Conservation (phyloP, 1,140 invertebrate genomes). For the Drosophila bipectinata region DNA sequence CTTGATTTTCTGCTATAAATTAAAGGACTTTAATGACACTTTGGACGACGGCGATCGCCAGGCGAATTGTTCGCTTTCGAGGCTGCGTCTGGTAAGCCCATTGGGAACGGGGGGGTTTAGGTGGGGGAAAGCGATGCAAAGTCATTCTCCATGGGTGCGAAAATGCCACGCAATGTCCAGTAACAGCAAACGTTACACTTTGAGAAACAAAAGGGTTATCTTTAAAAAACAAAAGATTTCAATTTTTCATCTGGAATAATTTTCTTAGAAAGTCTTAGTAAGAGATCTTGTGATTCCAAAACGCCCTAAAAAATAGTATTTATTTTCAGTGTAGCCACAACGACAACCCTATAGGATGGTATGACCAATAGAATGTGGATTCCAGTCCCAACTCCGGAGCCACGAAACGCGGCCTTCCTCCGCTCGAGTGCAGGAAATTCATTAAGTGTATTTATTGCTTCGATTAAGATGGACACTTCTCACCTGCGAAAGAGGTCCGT, state of each 20-base stretch:
- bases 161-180: conserved; percentile 78
- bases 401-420: conserved; percentile 46
- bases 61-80: conserved; percentile 69
- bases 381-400: conserved; percentile 29
- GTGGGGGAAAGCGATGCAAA: conserved; percentile 39
- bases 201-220: not conserved
- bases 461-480: conserved; percentile 82
- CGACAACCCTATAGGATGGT: conserved; percentile 54
- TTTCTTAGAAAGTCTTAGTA: no score
- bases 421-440: conserved; percentile 75
- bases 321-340: conserved; percentile 14
- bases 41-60: conserved; percentile 74
- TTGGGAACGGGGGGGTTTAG: not conserved
- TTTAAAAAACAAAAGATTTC: no score
- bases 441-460: conserved; percentile 83
- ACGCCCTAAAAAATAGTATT: not conserved
- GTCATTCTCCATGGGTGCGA: conserved; percentile 73
- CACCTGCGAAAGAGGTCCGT: conserved; percentile 68
- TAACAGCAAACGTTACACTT: conserved; percentile 32
- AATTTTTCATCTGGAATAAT: not conserved
- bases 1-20: conserved; percentile 82
- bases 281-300: no score
- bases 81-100: conserved; percentile 42
- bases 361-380: conserved; percentile 76
- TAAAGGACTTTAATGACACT: conserved; percentile 82